Base-by-base conservation (phyloP, 2,113 vertebrate species). In the Eubucco bourcierii region DNA sequence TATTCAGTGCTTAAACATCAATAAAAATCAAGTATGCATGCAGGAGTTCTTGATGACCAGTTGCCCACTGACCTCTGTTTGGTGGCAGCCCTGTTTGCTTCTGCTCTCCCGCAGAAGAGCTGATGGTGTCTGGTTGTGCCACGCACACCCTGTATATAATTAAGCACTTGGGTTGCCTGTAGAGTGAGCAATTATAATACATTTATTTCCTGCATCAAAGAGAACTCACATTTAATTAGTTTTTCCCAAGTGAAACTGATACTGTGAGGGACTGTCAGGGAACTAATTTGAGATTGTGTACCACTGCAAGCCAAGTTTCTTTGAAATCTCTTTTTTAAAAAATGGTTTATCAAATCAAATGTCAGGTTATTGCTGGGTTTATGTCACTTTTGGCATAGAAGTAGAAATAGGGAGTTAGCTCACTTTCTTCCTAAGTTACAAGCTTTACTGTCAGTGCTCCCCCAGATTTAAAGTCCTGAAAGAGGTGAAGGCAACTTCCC, bases 241-340 rank as follows among this genome's bases (percentile, higher is more conserved):
- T 96, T 95, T 93, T 89, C 87, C 78, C 37, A 27, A 74, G 87
- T 93, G 71, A 87, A 93, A 90, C 47, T 64, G 76, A 95, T 95
- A 89, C 52, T 8, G 10, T 67, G 75, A 64, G 64, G 34, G 41
- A 89, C 82, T 80, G 39, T 73, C 77, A 79, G 44, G 71, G 82
- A 96, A 71, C 68, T 93, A 44, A 91, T 80, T 95, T 94, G 90
- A 94, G 84, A 80, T 37, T 60, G 65, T 67, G 72, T 70, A 77
- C 67, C 47, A 46, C 7, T 80, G 67, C 75, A 90, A 89, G 50
- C 84, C 50, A 90, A 47, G 52, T 55, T 89, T 77, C 67, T 93
- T 93, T 92, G 84, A 95, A 89, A 94, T 77, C 79, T 46, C 44
- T 46, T 18, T 52, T 50, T 29, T 73, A 77, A 64, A 89, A 52